Conservation (phyloP, 2,888 invertebrate genomes). For the Tipula vernalis region DNA sequence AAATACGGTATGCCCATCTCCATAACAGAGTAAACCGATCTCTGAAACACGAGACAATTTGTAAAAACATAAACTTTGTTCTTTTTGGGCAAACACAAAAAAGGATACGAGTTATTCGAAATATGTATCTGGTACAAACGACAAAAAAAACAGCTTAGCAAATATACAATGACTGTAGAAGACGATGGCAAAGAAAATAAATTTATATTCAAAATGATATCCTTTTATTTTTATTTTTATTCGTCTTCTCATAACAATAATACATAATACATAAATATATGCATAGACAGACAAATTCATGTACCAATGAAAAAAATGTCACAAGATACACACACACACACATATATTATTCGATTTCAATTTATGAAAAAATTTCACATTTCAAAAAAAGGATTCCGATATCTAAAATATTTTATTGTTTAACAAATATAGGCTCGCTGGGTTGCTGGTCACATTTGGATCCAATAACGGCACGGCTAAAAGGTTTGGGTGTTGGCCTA, state of each 20-base stretch:
- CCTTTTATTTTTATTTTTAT: background rate
- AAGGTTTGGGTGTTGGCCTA: slow-evolving; percentile 44
- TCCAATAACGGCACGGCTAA: slow-evolving; percentile 39
- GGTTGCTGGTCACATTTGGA: slow-evolving; percentile 51
- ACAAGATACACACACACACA: background rate
- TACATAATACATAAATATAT: background rate
- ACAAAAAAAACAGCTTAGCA: background rate
- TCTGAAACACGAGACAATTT: background rate
- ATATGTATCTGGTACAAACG: background rate
- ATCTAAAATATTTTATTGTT: background rate
- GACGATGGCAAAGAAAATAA: background rate
- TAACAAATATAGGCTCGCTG: slow-evolving; percentile 36
- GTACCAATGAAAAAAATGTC: background rate
- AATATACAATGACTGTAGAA: background rate
- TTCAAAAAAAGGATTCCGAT: background rate
- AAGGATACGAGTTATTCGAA: background rate
- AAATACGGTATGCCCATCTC: background rate
- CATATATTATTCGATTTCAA: background rate
- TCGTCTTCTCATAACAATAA: background rate
- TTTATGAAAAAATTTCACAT: background rate
- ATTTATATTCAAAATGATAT: background rate
- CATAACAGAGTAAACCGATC: background rate
- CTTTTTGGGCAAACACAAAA: background rate
- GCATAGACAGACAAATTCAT: background rate
- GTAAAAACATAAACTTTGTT: background rate